phyloP scores from a whole-genome alignment of 2,797 vertebrate species.

The Cossypha niveicapilla region DNA sequence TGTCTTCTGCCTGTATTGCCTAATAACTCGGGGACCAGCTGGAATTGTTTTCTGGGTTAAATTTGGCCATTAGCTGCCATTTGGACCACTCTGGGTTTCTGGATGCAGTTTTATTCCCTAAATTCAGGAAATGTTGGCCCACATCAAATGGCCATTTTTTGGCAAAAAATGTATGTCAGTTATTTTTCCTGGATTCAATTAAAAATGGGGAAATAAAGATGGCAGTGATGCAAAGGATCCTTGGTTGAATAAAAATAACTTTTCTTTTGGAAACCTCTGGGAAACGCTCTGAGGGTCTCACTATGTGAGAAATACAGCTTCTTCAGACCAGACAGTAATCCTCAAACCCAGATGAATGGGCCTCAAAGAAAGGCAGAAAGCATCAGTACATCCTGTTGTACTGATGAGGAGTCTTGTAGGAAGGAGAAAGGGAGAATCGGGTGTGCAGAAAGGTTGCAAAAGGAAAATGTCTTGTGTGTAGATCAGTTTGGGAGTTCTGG shows the following conservation, averaged over 20 bases:
- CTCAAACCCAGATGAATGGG: neutral
- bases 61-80: neutral
- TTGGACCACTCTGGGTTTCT: neutral
- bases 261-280: neutral
- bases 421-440: neutral
- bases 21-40: neutral
- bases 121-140: neutral
- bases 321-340: neutral
- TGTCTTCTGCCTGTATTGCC: neutral
- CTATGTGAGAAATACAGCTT: neutral
- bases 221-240: neutral
- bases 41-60: neutral
- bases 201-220: neutral
- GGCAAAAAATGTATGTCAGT: neutral
- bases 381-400: neutral
- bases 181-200: neutral
- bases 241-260: neutral
- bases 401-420: neutral
- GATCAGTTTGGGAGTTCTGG: neutral
- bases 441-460: neutral
- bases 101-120: neutral
- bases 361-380: neutral
- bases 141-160: neutral
- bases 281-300: neutral
- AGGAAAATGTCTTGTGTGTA: neutral